These are phyloP conservation scores for Aurelia sp. DNA, from an alignment of 30 jellyfish, hydroid and myxozoan genomes.

Conservation along the genomic window DNA sequence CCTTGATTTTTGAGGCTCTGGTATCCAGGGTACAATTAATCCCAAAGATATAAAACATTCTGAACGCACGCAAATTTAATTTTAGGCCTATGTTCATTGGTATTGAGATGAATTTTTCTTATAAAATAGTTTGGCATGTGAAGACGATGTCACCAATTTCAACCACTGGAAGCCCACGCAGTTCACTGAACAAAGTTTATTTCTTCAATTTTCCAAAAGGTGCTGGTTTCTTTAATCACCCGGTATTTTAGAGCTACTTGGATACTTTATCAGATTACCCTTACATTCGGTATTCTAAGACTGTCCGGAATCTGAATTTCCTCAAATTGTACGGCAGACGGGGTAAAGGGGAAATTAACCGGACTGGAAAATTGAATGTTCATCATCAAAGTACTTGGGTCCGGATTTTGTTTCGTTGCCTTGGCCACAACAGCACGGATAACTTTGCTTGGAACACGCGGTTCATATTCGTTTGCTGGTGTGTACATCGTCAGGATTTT, in stretches of 20 bases:
- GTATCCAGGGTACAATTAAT: too few relatives aligned
- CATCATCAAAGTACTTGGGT: constrained; percentile 78
- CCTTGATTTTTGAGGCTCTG: too few relatives aligned
- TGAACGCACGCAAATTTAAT: too few relatives aligned
- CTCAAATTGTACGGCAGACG: constrained; percentile 90
- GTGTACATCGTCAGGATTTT: constrained; percentile 93
- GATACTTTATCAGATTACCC: constrained; percentile 7
- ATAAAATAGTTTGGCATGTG: too few relatives aligned
- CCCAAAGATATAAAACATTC: too few relatives aligned
- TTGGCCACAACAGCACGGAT: constrained; percentile 89
- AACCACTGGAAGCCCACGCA: too few relatives aligned
- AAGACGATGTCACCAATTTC: too few relatives aligned
- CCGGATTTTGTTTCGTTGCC: constrained; percentile 73
- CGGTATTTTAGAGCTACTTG: not conserved
- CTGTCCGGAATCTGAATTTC: constrained; percentile 64
- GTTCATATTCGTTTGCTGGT: constrained; percentile 97
- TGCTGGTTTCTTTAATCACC: too few relatives aligned
- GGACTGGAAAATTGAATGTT: constrained; percentile 80
- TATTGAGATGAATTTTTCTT: too few relatives aligned
- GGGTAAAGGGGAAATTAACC: constrained; percentile 85
- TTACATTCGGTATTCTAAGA: constrained; percentile 52
- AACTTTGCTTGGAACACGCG: constrained; percentile 92
- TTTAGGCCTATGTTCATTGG: too few relatives aligned
- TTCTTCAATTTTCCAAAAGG: too few relatives aligned
- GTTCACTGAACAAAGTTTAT: too few relatives aligned